Base-by-base conservation (phyloP, 2,888 invertebrate species). In the Drosophila aldrichi region DNA sequence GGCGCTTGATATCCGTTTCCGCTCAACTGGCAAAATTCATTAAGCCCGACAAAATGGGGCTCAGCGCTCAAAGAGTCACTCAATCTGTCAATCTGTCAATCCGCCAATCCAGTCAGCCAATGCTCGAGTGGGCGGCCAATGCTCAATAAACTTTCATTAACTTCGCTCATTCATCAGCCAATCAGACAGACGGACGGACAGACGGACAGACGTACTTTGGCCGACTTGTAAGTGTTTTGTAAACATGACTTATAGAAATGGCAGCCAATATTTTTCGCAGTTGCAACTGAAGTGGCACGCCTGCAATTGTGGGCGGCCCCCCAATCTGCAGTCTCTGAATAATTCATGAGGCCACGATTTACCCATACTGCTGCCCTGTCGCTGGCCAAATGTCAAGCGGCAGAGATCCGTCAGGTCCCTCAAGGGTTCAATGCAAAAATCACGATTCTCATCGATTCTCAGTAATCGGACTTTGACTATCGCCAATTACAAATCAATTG, bases 401-500 rank as follows among this genome's bases (percentile, higher is more conserved):
- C 44, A 36, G 10, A 63, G 52, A 61, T 29, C 58, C 44, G 40
- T 32, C 49, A 5, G 0, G 38, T 61, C 43, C 38, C 43, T 73
- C 57, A 44, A 61, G 69, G 12, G 70, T 68, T 76, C 77, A 77
- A 81, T 81, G 72, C 69, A 34, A 20, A 49, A 49, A 49, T 49
- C 32, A 3, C 14, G 14, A 18, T 14, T 14, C 32, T 32, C 49
- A 18, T 32, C 49, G 14, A 49, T 32, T 22, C 20, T 55, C 43
- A 34, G 32, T 32, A 59, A 48, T 60, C 49, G 62, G 8, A 34
- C 59, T 57, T 61, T 36, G 44, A 22, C 51, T 34, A 44, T 38
- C 10, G 63, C 71, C 90, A 89, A 90, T 91, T 91, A 83, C 80
- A 91, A 85, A 84, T 88, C 83, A 85, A 89, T 90, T 86, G 78